Base-by-base conservation (phyloP, 2,113 vertebrate species). In the Corynorhinus townsendii region DNA sequence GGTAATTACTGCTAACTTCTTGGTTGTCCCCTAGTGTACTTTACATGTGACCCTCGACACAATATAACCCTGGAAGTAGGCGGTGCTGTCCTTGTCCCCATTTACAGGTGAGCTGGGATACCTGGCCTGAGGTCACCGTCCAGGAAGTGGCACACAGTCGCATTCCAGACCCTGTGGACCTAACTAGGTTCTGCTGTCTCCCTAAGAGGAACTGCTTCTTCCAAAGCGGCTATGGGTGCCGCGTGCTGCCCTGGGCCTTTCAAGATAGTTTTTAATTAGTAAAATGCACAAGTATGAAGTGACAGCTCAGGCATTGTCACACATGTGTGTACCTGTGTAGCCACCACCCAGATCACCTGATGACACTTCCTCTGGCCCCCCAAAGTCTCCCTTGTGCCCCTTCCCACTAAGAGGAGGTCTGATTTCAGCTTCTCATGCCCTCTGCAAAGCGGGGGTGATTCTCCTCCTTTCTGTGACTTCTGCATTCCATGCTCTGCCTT, bases 181-280 rank as follows among this genome's bases (percentile, higher is more conserved):
- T 71, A 38, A 47, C 49, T 5, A n/a, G 81, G 54, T 33, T n/a
- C 56, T 40, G 28, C 85, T 0, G 0, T n/a, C 35, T 83, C 15
- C 14, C 40, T 28, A 15, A 80, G 69, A 33, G 24, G 33, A 8
- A 0, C n/a, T 35, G 1, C 62, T 24, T 47, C 72, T 86, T 90
- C 77, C 91, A 54, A 14, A 35, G 35, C 10, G 28, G 16, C 33
- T 0, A 0, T 33, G 56, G 30, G 0, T 17, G n/a, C 28, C n/a
- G 0, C 7, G 1, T 4, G 33, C 80, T 59, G 16, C 33, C 85
- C 72, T 28, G 38, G 24, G 19, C 33, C 52, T 54, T 73, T 7
- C 30, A 35, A 33, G 86, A 28, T 5, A 19, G 24, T 3, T 89
- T 84, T 40, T 62, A 28, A 85, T 66, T 30, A 47, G n/a, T 77